A percentile compares a stretch with the other conserved stretches of the same genome.
Evolutionary conservation across 2,113 vertebrate genomes (phyloP).

Genomic region (Bubalus kerabau): DNA sequence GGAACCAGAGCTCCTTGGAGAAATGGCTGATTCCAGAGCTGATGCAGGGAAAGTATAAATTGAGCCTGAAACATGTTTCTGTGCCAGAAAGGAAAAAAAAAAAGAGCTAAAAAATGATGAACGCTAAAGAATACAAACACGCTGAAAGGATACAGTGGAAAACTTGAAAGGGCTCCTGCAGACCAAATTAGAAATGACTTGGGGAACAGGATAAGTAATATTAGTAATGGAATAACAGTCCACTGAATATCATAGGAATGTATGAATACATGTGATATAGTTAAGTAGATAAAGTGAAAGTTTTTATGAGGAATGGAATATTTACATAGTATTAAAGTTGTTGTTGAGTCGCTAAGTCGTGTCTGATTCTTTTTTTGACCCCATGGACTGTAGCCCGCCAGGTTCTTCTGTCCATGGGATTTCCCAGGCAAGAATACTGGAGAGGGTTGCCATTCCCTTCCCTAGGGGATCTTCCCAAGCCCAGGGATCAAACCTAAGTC

Average conservation of each 20-base stretch:
- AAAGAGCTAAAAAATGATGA: background rate
- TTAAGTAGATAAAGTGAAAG: background rate
- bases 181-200: background rate
- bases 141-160: background rate
- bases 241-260: background rate
- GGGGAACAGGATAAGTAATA: background rate
- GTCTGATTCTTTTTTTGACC: background rate
- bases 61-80: background rate
- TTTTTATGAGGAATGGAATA: background rate
- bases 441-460: background rate
- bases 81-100: background rate
- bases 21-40: background rate
- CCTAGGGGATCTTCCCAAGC: background rate
- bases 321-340: background rate
- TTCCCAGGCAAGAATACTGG: background rate
- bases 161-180: background rate
- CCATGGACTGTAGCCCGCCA: background rate
- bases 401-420: background rate
- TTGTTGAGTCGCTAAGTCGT: background rate
- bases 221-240: background rate
- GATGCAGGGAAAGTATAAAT: background rate
- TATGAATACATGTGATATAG: background rate
- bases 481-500: background rate
- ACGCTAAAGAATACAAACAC: background rate
- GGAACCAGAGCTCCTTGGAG: conserved; percentile 1